A percentile compares a stretch with the other conserved stretches of the same genome.
Evolutionary conservation across 2,888 invertebrate species (phyloP).

Genomic region (Agrotis clavis): DNA sequence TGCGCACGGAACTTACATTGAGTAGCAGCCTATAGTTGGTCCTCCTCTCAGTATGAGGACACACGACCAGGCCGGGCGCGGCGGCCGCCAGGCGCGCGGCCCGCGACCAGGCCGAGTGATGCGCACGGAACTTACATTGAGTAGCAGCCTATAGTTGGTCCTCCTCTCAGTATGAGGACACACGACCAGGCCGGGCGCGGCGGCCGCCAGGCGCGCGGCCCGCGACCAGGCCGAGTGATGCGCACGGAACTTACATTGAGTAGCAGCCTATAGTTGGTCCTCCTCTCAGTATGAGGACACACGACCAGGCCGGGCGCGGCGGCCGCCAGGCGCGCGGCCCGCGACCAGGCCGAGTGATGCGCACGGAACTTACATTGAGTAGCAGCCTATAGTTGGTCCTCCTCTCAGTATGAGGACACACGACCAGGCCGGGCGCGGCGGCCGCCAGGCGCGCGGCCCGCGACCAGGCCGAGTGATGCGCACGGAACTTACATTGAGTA

Average conservation of each 20-base stretch:
- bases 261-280: conserved; percentile 94
- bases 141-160: conserved; percentile 93
- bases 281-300: conserved; percentile 93
- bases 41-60: conserved; percentile 93
- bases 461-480: conserved; percentile 77
- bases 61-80: conserved; percentile 94
- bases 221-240: conserved; percentile 78
- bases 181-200: conserved; percentile 94
- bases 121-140: conserved; percentile 87
- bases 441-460: conserved; percentile 93
- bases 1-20: conserved; percentile 83
- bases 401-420: conserved; percentile 93
- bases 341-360: conserved; percentile 77
- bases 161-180: conserved; percentile 94
- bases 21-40: conserved; percentile 94
- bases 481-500: conserved; percentile 90
- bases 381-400: conserved; percentile 94
- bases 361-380: conserved; percentile 88
- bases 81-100: conserved; percentile 93
- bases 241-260: conserved; percentile 88
- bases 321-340: conserved; percentile 92
- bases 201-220: conserved; percentile 93
- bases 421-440: conserved; percentile 94
- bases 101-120: conserved; percentile 79
- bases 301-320: conserved; percentile 95